Conservation (phyloP, 2,888 invertebrate genomes). For the Sericinus montela region DNA sequence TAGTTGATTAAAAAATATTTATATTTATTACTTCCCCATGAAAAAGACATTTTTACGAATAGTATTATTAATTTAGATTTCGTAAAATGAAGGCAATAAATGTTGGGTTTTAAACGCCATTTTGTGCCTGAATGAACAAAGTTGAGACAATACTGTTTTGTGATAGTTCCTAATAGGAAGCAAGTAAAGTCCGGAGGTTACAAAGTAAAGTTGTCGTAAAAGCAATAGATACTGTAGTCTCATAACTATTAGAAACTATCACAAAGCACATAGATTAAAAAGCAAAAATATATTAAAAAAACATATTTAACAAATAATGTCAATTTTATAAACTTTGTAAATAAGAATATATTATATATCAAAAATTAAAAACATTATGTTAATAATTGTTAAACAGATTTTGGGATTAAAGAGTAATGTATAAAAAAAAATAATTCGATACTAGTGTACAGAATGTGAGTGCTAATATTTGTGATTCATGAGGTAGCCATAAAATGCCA, state of each 20-base stretch:
- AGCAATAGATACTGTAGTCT: not conserved
- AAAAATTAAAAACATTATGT: slow-evolving; percentile 52
- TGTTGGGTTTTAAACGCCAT: slow-evolving; percentile 72
- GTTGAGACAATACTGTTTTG: slow-evolving; percentile 64
- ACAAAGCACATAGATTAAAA: slow-evolving; percentile 39
- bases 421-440: slow-evolving; percentile 49
- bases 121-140: slow-evolving; percentile 62
- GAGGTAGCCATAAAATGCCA: slow-evolving; percentile 78
- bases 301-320: slow-evolving; percentile 58
- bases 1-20: slow-evolving; percentile 65
- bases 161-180: slow-evolving; percentile 40
- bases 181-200: not conserved
- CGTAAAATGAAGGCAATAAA: slow-evolving; percentile 69
- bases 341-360: slow-evolving; percentile 65
- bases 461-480: slow-evolving; percentile 70
- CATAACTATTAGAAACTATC: slow-evolving; percentile 44
- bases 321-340: slow-evolving; percentile 73
- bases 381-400: slow-evolving; percentile 61
- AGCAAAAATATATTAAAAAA: slow-evolving; percentile 39
- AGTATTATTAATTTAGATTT: slow-evolving; percentile 78
- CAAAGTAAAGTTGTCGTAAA: not conserved
- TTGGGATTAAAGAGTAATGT: slow-evolving; percentile 54
- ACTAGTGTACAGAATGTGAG: slow-evolving; percentile 50
- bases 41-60: slow-evolving; percentile 79
- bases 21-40: slow-evolving; percentile 72